Evolutionary conservation across 2,888 invertebrate species (phyloP).

Genomic region (Octodonta nipae): DNA sequence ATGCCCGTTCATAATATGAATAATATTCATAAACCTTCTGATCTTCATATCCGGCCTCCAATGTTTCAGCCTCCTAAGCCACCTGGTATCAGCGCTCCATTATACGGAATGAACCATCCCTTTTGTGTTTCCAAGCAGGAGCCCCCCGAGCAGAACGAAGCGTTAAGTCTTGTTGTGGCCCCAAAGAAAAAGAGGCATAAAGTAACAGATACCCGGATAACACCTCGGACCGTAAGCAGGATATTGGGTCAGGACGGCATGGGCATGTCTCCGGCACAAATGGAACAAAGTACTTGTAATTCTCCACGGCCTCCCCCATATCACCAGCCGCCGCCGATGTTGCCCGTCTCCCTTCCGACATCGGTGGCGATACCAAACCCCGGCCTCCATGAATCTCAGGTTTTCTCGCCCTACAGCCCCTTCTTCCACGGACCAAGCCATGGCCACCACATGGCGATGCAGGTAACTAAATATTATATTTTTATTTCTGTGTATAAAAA

Average conservation of each 20-base stretch:
- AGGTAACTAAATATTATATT: slow-evolving; percentile 22
- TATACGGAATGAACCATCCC: slow-evolving; percentile 46
- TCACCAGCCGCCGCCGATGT: slow-evolving; percentile 64
- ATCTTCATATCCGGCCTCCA: slow-evolving; percentile 55
- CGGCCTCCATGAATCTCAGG: slow-evolving; percentile 85
- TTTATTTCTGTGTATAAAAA: not conserved
- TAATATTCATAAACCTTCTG: slow-evolving; percentile 31
- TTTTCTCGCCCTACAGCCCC: slow-evolving; percentile 82
- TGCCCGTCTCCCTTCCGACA: slow-evolving; percentile 81
- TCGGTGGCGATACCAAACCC: slow-evolving; percentile 95
- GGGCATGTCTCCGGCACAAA: slow-evolving; percentile 40
- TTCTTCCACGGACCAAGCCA: slow-evolving; percentile 56
- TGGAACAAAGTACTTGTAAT: slow-evolving; percentile 48
- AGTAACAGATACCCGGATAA: slow-evolving; percentile 88
- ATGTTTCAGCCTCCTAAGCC: slow-evolving; percentile 79
- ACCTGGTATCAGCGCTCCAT: slow-evolving; percentile 45
- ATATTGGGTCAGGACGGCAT: slow-evolving; percentile 68
- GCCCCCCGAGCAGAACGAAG: slow-evolving; percentile 83
- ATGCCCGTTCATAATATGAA: slow-evolving; percentile 36
- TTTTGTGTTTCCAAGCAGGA: slow-evolving; percentile 48
- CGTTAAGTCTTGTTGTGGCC: slow-evolving; percentile 84
- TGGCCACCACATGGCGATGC: slow-evolving; percentile 38
- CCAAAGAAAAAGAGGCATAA: slow-evolving; percentile 95
- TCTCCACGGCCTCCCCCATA: slow-evolving; percentile 49
- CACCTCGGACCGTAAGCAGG: slow-evolving; percentile 78